These are phyloP conservation scores for Magallana ariakensis DNA, from an alignment of 1,140 invertebrate species.

Conservation along the genomic window DNA sequence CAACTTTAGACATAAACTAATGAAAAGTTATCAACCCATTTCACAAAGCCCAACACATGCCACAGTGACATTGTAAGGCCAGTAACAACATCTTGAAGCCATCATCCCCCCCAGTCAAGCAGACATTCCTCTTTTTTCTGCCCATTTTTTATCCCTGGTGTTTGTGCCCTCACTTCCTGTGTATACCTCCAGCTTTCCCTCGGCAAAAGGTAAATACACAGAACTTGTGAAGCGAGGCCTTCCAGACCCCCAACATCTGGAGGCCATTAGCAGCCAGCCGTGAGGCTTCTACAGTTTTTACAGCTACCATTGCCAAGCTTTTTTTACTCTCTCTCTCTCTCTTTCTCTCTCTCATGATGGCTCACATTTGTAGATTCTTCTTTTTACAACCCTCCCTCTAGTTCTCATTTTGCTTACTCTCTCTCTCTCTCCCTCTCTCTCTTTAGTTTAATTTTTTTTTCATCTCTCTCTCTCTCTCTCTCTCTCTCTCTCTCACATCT, in stretches of 20 bases:
- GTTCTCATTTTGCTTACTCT: no score
- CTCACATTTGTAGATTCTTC: no score
- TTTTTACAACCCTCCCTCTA: no score
- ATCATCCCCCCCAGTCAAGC: neutral
- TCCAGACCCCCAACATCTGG: constrained; percentile 13
- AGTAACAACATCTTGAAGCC: constrained; percentile 12
- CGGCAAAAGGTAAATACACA: constrained; percentile 14
- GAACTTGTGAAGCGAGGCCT: neutral
- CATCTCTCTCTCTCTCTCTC: no score
- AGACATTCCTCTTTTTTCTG: neutral
- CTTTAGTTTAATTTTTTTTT: no score
- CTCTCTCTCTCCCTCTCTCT: no score
- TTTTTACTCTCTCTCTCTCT: neutral
- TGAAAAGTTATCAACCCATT: neutral
- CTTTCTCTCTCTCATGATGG: no score
- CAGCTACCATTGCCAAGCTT: neutral
- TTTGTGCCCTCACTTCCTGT: constrained; percentile 21
- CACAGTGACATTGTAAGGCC: neutral
- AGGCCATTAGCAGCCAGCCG: neutral
- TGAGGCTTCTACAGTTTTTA: neutral
- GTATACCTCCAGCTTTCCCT: neutral
- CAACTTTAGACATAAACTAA: neutral
- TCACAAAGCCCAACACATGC: neutral
- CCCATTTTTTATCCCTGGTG: neutral
- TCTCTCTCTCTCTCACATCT: no score